These are phyloP conservation scores for Trachymyrmex cornetzi DNA, from an alignment of 1,140 invertebrate genomes.

Conservation along the genomic window DNA sequence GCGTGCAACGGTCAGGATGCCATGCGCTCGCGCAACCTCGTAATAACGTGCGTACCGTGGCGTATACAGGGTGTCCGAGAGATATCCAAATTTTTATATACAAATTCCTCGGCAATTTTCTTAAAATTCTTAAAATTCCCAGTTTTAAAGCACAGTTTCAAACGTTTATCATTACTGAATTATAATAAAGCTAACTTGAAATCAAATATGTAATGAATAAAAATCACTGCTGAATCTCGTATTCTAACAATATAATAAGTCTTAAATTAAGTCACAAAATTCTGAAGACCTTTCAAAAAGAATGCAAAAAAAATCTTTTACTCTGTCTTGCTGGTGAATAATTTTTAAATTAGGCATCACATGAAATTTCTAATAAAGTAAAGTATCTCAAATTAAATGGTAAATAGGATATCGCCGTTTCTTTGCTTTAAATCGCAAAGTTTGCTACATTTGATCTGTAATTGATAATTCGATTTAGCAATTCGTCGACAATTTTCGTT, in stretches of 20 bases:
- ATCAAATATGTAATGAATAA: background rate
- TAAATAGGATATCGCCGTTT: background rate
- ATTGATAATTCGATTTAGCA: background rate
- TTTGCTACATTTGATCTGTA: background rate
- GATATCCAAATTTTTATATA: background rate
- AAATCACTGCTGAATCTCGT: background rate
- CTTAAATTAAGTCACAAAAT: background rate
- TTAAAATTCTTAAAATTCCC: background rate
- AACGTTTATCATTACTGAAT: too few relatives aligned
- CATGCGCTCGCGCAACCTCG: background rate
- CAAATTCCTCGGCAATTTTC: background rate
- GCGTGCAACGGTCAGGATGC: constrained; percentile 31
- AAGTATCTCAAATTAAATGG: background rate
- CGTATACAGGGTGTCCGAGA: constrained; percentile 22
- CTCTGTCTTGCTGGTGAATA: background rate
- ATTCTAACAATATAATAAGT: background rate
- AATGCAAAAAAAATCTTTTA: background rate
- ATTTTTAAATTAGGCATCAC: background rate
- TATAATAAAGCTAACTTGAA: background rate
- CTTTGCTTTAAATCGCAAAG: background rate
- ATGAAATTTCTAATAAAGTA: background rate
- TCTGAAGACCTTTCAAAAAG: background rate
- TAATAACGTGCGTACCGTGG: constrained; percentile 26
- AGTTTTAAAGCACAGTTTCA: background rate
- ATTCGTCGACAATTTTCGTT: background rate